phyloP scores from a whole-genome alignment of 2,888 invertebrate genomes.

The Melinopterus prodromus region DNA sequence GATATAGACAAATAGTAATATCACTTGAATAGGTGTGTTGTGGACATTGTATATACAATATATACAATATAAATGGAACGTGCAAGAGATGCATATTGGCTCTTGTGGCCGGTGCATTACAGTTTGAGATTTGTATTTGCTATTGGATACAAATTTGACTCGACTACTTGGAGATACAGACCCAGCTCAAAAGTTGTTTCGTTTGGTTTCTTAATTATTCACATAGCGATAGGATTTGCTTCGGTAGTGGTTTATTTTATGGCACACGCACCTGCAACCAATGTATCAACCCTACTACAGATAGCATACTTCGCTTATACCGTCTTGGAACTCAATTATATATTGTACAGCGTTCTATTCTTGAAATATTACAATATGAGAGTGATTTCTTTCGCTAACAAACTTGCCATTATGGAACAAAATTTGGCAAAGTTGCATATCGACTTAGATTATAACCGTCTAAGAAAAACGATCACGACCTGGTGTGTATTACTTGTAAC shows the following conservation, averaged over 20 bases:
- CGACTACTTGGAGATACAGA: neutral
- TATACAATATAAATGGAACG: no score
- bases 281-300: neutral
- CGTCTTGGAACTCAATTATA: neutral
- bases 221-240: neutral
- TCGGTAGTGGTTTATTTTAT: neutral
- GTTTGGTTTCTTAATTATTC: neutral
- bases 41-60: neutral
- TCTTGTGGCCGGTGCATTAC: conserved; percentile 8
- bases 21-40: no score
- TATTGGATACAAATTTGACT: neutral
- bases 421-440: neutral
- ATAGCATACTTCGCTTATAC: neutral
- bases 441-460: no score
- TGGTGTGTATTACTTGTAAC: no score
- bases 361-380: neutral
- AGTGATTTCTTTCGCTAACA: neutral
- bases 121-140: neutral
- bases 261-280: neutral
- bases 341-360: neutral
- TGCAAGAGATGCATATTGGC: conserved; percentile 14
- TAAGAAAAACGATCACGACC: no score
- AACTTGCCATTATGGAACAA: neutral
- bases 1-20: no score
- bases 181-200: neutral